Evolutionary conservation across 1,140 invertebrate species (phyloP).

Genomic region (Drosophila navojoa): DNA sequence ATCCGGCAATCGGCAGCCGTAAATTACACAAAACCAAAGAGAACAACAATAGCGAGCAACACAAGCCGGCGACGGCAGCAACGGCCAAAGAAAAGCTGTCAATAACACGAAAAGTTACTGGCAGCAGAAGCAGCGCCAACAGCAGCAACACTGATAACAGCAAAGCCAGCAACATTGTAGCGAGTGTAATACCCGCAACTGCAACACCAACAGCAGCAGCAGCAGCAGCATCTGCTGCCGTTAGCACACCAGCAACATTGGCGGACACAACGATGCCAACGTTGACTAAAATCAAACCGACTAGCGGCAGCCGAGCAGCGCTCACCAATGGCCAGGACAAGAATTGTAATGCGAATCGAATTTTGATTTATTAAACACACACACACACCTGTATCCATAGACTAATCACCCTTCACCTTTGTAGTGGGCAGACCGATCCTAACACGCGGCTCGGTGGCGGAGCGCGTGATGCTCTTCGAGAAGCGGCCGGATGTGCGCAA

Average conservation of each 20-base stretch:
- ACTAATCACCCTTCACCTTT: constrained; percentile 18
- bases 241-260: constrained; percentile 58
- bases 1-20: constrained; percentile 54
- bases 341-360: constrained; percentile 66
- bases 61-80: constrained; percentile 53
- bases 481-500: constrained; percentile 89
- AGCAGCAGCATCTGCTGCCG: constrained; percentile 39
- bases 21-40: constrained; percentile 71
- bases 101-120: constrained; percentile 31
- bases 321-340: constrained; percentile 81
- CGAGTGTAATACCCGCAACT: constrained; percentile 31
- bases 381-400: background rate
- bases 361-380: constrained; percentile 10
- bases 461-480: constrained; percentile 95
- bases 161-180: constrained; percentile 47
- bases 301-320: constrained; percentile 62
- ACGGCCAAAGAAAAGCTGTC: constrained; percentile 53
- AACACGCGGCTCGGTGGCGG: constrained; percentile 95
- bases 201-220: constrained; percentile 24
- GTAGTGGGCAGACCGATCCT: constrained; percentile 93
- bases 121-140: constrained; percentile 25
- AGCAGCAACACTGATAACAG: constrained; percentile 40
- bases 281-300: constrained; percentile 79
- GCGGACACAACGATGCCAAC: constrained; percentile 78
- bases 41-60: constrained; percentile 36